These are phyloP conservation scores for Vulpes ferrilata DNA, from an alignment of 2,113 vertebrate species.

Conservation along the genomic window DNA sequence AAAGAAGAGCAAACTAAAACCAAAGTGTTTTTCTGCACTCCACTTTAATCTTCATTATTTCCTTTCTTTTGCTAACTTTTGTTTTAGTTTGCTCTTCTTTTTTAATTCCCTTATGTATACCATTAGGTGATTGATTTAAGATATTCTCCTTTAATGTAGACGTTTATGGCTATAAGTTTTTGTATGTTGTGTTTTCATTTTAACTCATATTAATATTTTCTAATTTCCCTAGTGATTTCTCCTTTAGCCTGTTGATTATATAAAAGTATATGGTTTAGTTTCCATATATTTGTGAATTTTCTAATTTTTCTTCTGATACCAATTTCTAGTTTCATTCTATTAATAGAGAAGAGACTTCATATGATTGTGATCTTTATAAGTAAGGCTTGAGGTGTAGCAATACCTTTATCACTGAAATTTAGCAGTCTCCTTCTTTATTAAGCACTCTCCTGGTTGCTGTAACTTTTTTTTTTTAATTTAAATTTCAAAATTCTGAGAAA, in stretches of 20 bases:
- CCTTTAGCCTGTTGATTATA: background rate
- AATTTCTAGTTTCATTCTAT: background rate
- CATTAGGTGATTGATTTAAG: background rate
- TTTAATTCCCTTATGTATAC: background rate
- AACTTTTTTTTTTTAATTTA: background rate
- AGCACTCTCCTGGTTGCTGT: background rate
- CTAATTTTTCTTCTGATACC: background rate
- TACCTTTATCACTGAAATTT: background rate
- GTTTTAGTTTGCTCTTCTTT: background rate
- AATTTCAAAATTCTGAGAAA: background rate
- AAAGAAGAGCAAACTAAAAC: background rate
- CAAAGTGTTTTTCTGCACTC: background rate
- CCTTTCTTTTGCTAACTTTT: background rate
- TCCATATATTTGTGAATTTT: background rate
- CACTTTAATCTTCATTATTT: background rate
- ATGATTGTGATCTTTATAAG: background rate
- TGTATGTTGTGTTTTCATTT: slow-evolving; percentile 2
- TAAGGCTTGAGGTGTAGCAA: background rate
- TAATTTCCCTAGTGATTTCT: slow-evolving; percentile 20
- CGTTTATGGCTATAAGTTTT: background rate
- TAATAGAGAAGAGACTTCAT: background rate
- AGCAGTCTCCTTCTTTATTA: background rate
- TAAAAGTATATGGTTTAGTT: background rate
- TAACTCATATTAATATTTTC: slow-evolving; percentile 30
- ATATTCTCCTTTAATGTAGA: background rate